Base-by-base conservation (phyloP, 1,140 invertebrate genomes). In the Physella acuta region DNA sequence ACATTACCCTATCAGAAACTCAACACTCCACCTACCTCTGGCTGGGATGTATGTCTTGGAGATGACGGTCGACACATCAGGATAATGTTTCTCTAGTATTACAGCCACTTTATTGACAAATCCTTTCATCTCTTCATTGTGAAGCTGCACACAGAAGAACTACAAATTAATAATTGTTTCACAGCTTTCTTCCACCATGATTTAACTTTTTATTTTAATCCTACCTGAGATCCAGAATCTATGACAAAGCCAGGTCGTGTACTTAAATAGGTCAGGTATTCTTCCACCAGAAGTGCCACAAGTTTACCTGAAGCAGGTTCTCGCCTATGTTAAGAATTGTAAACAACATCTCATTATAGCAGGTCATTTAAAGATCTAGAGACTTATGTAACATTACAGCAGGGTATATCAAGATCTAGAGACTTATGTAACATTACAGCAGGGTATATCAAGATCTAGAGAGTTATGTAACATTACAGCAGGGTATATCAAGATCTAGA, bases 221-320 rank as follows among this genome's bases (percentile, higher is more conserved):
- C 71, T 72, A 79, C 80, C 69, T 80, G 75, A 52, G 76, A 79
- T 5, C 80, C 79, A 26, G 80, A 78, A 49, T 84, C 81, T 2
- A 76, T 59, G 11, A 84, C 74, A 76, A 77, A 84, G 24, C 77
- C 77, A 39, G 82, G 83, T 56, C 78, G 69, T 26, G 73, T 72
- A 14, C 72, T 73, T 71, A 83, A 72, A 51, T 78, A 84, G 14
- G 81, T 79, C 14, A 82, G 71, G 55, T 73, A 84, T 68, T 84
- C 79, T 63, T 84, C 82, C 49, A 84, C 82, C 37, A 84, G 65
- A 31, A 79, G 72, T 1, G 81, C 80, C 11, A 84, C 79, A 58
- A 81, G 70, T 56, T 78, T 73, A 30, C 77, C 79, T 16, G 78
- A 39, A 5, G 83, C 79, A n/a, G 83, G 82, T 55, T 84, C 79